Evolutionary conservation across 35 echinoderm and acorn worm species (phyloP), one percentile per base, ranked within the genome.

Genomic region (Acanthaster planci): DNA sequence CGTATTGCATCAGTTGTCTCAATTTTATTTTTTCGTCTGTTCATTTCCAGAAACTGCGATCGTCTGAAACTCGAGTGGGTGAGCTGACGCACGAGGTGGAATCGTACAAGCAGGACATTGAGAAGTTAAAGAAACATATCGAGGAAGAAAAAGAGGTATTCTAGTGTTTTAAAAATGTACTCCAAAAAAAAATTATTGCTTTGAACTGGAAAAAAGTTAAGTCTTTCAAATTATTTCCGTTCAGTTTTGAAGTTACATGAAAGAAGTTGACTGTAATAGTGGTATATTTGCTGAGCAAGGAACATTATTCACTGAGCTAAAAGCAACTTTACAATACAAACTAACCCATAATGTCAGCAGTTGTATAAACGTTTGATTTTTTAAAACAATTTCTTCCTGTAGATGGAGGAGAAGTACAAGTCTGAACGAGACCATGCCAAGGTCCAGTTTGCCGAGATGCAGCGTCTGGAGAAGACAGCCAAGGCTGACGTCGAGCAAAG

Each of bases 401-500:
- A 85, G 89, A 55, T 79, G 14, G 39, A 92, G 75, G 57, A 92
- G 59, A 96, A 84, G 82, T 88, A 83, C 85, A 16, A 55, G 7
- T 37, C 91, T 59, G 95, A 97, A 42, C 82, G 76, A 72, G 88
- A 93, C 37, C 83, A 93, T 21, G 79, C 84, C 10, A 97, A 93
- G 80, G 78, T 79, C 17, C 89, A 97, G 77, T 93, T 93, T 39
- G n/a, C 87, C 31, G 91, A 97, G 22, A 82, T 85, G 21, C 88
- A 93, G 91, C 83, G 88, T 81, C 58, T 88, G 21, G 87, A 97
- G 77, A 90, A 87, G 76, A 77, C 88, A 31, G 87, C 87, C 22
- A 97, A 92, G 58, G 84, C 79, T 12, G 91, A 97, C 72, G 37
- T 93, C 27, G 95, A 93, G 39, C 87, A 93, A 81, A 88, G 88